phyloP scores from a whole-genome alignment of 2,797 vertebrate genomes.

The Malurus leucopterus region DNA sequence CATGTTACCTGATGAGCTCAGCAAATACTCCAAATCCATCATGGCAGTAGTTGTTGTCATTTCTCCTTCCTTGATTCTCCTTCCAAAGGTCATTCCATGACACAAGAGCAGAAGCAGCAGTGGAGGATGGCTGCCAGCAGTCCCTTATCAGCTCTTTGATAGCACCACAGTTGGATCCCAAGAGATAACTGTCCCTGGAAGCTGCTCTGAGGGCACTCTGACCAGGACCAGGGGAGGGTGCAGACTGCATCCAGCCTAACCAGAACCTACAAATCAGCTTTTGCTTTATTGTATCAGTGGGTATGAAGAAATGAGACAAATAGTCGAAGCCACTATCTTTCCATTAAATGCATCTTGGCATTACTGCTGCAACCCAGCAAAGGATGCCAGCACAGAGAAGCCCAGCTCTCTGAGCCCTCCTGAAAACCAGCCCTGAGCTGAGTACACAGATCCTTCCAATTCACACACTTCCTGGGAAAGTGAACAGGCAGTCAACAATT shows the following conservation, averaged over 20 bases:
- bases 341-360: neutral
- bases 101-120: neutral
- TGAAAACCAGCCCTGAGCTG: neutral
- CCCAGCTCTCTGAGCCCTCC: neutral
- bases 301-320: neutral
- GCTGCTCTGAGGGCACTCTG: neutral
- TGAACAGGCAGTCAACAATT: neutral
- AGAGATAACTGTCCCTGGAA: neutral
- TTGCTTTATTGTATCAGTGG: neutral
- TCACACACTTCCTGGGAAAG: neutral
- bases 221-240: neutral
- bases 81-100: neutral
- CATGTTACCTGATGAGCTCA: neutral
- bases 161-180: neutral
- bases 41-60: neutral
- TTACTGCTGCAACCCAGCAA: neutral
- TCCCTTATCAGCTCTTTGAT: neutral
- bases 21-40: neutral
- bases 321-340: neutral
- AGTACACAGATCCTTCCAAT: neutral
- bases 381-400: neutral
- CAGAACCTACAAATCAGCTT: neutral
- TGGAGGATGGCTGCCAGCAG: neutral
- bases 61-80: neutral
- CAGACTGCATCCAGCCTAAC: neutral